Base-by-base conservation (phyloP, 2,888 invertebrate genomes). In the Syritta pipiens region DNA sequence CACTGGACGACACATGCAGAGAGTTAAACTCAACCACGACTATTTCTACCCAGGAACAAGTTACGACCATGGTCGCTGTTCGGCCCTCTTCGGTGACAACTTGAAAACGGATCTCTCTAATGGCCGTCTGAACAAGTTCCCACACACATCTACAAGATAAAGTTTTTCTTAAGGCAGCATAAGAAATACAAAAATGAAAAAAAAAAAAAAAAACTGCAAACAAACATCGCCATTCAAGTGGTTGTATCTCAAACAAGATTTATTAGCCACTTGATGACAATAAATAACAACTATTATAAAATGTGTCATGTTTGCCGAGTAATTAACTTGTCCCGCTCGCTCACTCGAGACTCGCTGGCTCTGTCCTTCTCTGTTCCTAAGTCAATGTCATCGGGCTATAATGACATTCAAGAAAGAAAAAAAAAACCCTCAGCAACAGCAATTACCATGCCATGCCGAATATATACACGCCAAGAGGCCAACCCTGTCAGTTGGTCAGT, bases 281-380 rank as follows among this genome's bases (percentile, higher is more conserved):
- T 55, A 72, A 65, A 77, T 72, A 71, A 65, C 62, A 67, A 71
- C 71, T 71, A 59, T 65, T 72, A 71, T 72, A 67, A 72, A 77
- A 77, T 77, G 55, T 77, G 77, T 77, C 72, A 65, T 77, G 72
- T 67, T 67, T 77, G 65, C 72, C 24, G 37, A 59, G 63, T 63
- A 63, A 76, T 71, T 63, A 63, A 53, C 30, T 57, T 74, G 51
- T 22, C 40, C 30, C 30, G 28, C 19, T 59, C 9, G 4, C n/a
- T 40, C 40, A 1, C 30, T 17, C 30, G n/a, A n/a, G n/a, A n/a
- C n/a, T n/a, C 42, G n/a, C 19, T 10, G 20, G 26, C 19, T 42
- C 9, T n/a, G 35, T 46, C 32, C 37, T 46, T 49, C 32, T 57
- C 28, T 57, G 42, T 59, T 53, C 10, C 42, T 26, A 72, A 72